These are phyloP conservation scores for Penaeus japonicus DNA, from an alignment of 1,140 invertebrate species.

Conservation along the genomic window DNA sequence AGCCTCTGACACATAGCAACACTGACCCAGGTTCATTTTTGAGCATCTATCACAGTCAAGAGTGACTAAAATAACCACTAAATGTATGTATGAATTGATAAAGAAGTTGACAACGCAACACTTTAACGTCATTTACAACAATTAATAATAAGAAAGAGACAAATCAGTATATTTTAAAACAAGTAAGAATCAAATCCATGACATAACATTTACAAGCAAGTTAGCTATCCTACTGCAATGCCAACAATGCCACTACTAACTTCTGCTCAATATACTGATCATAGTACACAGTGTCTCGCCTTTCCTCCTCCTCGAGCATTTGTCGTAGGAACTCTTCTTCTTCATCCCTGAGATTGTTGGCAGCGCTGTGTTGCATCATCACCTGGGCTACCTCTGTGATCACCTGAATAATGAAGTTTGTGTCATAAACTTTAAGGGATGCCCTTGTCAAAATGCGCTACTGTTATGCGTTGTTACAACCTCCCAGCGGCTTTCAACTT, in stretches of 20 bases:
- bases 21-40: too few relatives aligned
- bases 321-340: slow-evolving; percentile 42
- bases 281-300: slow-evolving; percentile 44
- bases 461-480: too few relatives aligned
- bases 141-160: neutral
- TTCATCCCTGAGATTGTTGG: slow-evolving; percentile 35
- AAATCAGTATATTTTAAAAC: neutral
- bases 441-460: too few relatives aligned
- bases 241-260: slow-evolving; percentile 1
- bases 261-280: slow-evolving; percentile 34
- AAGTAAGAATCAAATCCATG: neutral
- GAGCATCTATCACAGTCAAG: too few relatives aligned
- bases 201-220: too few relatives aligned
- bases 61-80: too few relatives aligned
- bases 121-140: too few relatives aligned
- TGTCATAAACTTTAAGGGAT: too few relatives aligned
- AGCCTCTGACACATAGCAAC: too few relatives aligned
- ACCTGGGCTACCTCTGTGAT: slow-evolving; percentile 37
- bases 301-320: slow-evolving; percentile 42
- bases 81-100: too few relatives aligned
- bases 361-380: slow-evolving; percentile 23
- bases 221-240: neutral
- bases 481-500: too few relatives aligned
- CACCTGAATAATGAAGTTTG: slow-evolving; percentile 2
- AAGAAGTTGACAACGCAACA: too few relatives aligned